Evolutionary conservation across 37 sponge, comb jelly and placozoan genomes (phyloP).

Genomic region (Hormiphora californensis): DNA sequence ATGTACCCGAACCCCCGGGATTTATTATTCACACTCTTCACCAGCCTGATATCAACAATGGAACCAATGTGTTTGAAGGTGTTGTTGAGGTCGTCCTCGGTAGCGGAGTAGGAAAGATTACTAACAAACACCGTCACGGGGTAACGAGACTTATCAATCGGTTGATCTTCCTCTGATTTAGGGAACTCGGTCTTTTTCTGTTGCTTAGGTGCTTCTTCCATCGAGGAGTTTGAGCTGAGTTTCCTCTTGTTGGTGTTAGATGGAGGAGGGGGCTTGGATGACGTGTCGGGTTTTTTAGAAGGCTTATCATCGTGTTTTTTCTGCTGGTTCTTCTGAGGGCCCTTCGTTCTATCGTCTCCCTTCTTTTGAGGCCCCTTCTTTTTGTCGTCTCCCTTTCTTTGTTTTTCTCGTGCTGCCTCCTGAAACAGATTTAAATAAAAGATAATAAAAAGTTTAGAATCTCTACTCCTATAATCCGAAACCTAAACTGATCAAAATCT

Average conservation of each 20-base stretch:
- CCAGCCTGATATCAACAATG: constrained; percentile 38
- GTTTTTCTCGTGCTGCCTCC: neutral
- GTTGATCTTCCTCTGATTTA: neutral
- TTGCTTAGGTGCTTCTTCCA: neutral
- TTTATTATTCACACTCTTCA: constrained; percentile 52
- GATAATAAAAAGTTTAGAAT: no score
- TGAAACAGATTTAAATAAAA: no score
- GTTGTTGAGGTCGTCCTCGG: constrained; percentile 33
- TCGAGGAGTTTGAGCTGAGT: neutral
- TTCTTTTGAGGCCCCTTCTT: neutral
- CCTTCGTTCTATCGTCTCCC: neutral
- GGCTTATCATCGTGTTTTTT: no score
- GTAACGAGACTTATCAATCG: constrained; percentile 14
- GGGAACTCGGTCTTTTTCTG: neutral
- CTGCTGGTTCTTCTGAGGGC: neutral
- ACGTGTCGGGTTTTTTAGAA: no score
- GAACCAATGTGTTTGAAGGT: neutral
- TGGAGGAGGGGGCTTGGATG: no score
- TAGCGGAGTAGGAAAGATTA: constrained; percentile 17
- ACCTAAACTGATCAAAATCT: no score
- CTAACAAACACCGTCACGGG: constrained; percentile 35
- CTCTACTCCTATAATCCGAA: no score
- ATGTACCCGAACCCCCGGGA: constrained; percentile 48
- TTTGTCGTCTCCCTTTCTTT: neutral
- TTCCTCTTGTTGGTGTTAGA: no score